A percentile compares a stretch with the other conserved stretches of the same genome.
These are phyloP conservation scores for Coboldia fuscipes DNA, from an alignment of 1,140 invertebrate genomes.

Conservation along the genomic window DNA sequence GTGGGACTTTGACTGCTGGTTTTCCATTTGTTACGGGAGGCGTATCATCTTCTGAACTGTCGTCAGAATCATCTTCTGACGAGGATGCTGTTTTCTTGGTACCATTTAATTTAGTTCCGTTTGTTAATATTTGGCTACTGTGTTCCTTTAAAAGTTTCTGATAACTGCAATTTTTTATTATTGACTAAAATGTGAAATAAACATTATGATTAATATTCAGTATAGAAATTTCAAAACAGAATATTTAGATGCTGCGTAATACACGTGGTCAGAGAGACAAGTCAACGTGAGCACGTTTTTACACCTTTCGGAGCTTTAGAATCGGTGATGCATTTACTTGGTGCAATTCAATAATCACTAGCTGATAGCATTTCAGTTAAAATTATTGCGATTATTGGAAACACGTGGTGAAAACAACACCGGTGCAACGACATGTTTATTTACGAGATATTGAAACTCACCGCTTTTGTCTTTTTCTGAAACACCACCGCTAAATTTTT, in stretches of 20 bases:
- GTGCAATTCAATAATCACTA: background rate
- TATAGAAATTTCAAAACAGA: constrained; percentile 7
- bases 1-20: constrained; percentile 2
- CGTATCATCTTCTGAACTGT: constrained; percentile 8
- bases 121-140: too few relatives aligned
- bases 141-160: too few relatives aligned
- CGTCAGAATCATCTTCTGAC: constrained; percentile 6
- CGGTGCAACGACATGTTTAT: background rate
- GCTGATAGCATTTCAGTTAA: constrained; percentile 5
- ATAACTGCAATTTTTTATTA: constrained; percentile 21
- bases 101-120: too few relatives aligned
- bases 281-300: background rate
- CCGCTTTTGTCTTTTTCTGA: constrained; percentile 34
- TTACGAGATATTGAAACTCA: constrained; percentile 18
- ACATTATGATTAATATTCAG: constrained; percentile 24
- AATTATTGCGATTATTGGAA: background rate
- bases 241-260: background rate
- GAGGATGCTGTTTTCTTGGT: constrained; percentile 1
- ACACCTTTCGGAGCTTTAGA: background rate
- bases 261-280: background rate
- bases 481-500: constrained; percentile 29
- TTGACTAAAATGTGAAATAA: constrained; percentile 21
- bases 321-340: background rate
- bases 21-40: constrained; percentile 4
- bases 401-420: background rate